phyloP scores from a whole-genome alignment of 2,888 invertebrate genomes.

The Gastrophysa polygoni region DNA sequence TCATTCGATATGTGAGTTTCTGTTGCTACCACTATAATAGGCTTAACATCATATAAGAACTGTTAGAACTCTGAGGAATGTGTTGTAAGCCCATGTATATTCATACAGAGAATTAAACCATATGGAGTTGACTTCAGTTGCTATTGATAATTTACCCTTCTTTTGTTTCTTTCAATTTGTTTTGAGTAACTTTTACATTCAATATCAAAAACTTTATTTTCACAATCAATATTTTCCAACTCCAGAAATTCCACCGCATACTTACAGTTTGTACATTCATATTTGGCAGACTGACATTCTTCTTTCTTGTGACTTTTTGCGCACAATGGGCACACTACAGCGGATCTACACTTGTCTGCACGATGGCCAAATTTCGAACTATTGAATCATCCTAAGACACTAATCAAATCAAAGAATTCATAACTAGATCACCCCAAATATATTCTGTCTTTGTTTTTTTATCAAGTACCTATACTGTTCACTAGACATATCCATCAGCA shows the following conservation, averaged over 20 bases:
- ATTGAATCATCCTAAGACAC: neutral
- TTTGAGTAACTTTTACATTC: neutral
- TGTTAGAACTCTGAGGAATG: neutral
- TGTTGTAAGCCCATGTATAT: neutral
- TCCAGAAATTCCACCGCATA: neutral
- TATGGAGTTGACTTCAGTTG: neutral
- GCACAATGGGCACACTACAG: neutral
- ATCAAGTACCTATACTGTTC: neutral
- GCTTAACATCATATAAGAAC: neutral
- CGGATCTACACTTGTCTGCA: neutral
- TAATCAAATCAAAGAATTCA: too few relatives aligned
- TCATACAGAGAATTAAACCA: too few relatives aligned
- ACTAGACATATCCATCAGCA: neutral
- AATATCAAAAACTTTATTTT: neutral
- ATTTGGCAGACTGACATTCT: neutral
- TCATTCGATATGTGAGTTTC: neutral
- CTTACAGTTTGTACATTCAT: too few relatives aligned
- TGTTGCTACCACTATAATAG: neutral
- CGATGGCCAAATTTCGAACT: neutral
- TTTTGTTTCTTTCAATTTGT: neutral
- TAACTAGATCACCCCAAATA: too few relatives aligned
- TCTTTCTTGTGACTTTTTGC: neutral
- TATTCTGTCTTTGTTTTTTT: neutral
- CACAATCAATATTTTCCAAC: neutral
- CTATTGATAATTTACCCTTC: neutral